Evolutionary conservation across 2,888 invertebrate genomes (phyloP).

Genomic region (Eristalinus aeneus): DNA sequence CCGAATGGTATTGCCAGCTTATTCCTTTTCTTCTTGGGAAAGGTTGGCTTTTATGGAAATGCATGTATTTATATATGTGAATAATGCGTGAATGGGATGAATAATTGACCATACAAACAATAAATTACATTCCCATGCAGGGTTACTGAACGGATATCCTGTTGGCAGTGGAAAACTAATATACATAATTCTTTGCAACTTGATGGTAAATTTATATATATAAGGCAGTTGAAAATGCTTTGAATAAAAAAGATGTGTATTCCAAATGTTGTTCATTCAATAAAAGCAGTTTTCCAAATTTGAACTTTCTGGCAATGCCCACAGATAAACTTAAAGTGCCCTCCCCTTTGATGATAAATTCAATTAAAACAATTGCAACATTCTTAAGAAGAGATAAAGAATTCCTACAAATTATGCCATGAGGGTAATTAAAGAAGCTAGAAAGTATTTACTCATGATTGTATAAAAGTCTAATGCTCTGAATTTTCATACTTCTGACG

Average conservation of each 20-base stretch:
- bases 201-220: too few relatives aligned
- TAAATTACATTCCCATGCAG: not conserved
- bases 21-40: not conserved
- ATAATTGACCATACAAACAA: not conserved
- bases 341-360: not conserved
- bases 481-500: not conserved
- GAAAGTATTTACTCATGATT: not conserved
- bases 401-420: not conserved
- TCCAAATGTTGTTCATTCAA: too few relatives aligned
- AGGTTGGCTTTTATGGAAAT: not conserved
- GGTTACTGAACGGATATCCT: not conserved
- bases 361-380: not conserved
- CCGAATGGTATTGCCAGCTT: constrained; percentile 23
- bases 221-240: too few relatives aligned
- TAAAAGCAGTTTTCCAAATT: too few relatives aligned
- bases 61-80: not conserved
- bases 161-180: not conserved
- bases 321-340: not conserved
- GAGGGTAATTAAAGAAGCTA: not conserved
- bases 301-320: too few relatives aligned
- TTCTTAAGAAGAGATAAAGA: not conserved
- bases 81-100: not conserved
- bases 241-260: too few relatives aligned
- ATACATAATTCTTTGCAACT: too few relatives aligned
- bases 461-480: not conserved